These are phyloP conservation scores for Aporophyla nigra DNA, from an alignment of 2,888 invertebrate genomes.

Conservation along the genomic window DNA sequence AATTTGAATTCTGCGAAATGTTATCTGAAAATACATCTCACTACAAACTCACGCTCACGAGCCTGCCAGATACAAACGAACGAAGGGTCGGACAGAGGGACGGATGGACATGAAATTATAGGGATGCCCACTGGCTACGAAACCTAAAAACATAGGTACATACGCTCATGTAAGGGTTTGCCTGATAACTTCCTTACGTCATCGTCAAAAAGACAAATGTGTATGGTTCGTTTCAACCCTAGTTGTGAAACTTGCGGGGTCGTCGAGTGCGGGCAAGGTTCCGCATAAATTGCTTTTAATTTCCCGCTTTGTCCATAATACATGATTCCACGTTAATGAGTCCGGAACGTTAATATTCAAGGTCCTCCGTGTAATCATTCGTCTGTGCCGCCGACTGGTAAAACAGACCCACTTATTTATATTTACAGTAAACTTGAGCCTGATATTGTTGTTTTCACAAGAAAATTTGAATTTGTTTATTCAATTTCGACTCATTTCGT, in stretches of 20 bases:
- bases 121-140: conserved; percentile 59
- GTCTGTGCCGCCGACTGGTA: conserved; percentile 55
- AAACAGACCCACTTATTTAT: conserved; percentile 69
- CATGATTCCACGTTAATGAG: conserved; percentile 70
- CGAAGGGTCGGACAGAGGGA: conserved; percentile 53
- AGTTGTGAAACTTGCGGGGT: conserved; percentile 41
- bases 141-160: conserved; percentile 50
- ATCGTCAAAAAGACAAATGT: conserved; percentile 61
- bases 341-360: conserved; percentile 75
- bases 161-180: conserved; percentile 39
- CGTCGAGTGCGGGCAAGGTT: conserved; percentile 52
- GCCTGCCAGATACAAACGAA: conserved; percentile 48
- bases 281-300: conserved; percentile 76
- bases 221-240: conserved; percentile 38
- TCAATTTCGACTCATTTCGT: conserved; percentile 65
- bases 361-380: conserved; percentile 69
- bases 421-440: conserved; percentile 66
- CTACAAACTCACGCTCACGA: conserved; percentile 43
- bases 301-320: conserved; percentile 73
- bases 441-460: conserved; percentile 63
- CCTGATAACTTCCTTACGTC: conserved; percentile 53
- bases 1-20: conserved; percentile 22
- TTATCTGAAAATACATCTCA: conserved; percentile 49
- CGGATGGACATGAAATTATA: conserved; percentile 55
- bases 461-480: conserved; percentile 68